Evolutionary conservation across 2,888 invertebrate genomes (phyloP).

Genomic region (Schrankia costaestrigalis): DNA sequence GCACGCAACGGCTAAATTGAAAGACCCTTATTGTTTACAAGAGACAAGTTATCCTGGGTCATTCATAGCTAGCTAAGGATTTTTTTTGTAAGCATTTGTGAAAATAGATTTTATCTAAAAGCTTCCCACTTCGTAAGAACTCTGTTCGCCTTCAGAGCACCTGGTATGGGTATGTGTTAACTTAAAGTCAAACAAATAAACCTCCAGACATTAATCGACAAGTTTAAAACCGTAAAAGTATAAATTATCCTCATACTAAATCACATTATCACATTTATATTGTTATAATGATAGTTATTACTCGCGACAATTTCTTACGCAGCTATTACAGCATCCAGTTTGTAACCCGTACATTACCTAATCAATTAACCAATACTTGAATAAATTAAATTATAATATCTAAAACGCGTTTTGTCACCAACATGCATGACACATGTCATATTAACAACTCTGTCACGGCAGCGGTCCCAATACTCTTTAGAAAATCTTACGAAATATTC

Average conservation of each 20-base stretch:
- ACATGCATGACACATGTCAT: constrained; percentile 18
- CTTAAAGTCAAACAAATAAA: no score
- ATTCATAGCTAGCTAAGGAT: no score
- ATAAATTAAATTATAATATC: constrained; percentile 39
- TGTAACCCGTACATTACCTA: constrained; percentile 35
- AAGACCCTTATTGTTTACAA: no score
- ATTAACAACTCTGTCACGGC: constrained; percentile 23
- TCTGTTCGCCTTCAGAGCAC: no score
- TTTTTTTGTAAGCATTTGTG: no score
- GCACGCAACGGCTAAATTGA: no score
- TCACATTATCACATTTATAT: constrained; percentile 7
- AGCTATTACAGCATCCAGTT: constrained; percentile 28
- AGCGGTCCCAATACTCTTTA: constrained; percentile 5
- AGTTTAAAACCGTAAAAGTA: constrained; percentile 2
- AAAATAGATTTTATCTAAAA: no score
- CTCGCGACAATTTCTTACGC: constrained; percentile 17
- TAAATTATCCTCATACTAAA: constrained; percentile 4
- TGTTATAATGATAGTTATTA: constrained; percentile 9
- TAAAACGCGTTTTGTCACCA: constrained; percentile 32
- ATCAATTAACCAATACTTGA: constrained; percentile 41
- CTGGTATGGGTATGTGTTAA: no score
- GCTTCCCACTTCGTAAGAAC: no score
- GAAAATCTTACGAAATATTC: constrained; percentile 4
- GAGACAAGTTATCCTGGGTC: no score
- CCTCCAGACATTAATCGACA: no score